Evolutionary conservation across 2,113 vertebrate genomes (phyloP).

Genomic region (Trichechus manatus): DNA sequence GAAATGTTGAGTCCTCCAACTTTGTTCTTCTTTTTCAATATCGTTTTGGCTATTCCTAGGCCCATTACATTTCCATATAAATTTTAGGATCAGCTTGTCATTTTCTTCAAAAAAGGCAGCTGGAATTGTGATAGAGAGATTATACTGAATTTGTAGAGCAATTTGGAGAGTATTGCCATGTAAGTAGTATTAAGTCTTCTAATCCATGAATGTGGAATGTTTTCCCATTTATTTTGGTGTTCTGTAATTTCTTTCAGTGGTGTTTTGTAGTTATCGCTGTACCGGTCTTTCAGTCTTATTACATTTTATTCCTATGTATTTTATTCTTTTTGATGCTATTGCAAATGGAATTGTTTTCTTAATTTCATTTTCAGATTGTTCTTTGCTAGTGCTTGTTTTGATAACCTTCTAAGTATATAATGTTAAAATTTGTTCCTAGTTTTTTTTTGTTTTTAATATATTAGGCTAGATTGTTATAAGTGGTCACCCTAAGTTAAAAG

Average conservation of each 20-base stretch:
- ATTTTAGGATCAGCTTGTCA: background rate
- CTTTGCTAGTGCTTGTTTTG: background rate
- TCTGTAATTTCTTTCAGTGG: background rate
- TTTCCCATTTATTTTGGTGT: background rate
- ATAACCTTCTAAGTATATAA: background rate
- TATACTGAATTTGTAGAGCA: background rate
- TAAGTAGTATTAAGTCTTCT: background rate
- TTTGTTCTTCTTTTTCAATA: background rate
- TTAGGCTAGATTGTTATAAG: background rate
- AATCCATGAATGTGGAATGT: background rate
- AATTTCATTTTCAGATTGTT: background rate
- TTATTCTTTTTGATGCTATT: background rate
- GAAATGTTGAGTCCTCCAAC: background rate
- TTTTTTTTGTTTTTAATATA: background rate
- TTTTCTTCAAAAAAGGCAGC: background rate
- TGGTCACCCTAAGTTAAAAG: background rate
- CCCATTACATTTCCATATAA: background rate
- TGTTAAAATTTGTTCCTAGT: background rate
- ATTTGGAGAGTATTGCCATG: background rate
- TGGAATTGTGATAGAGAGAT: background rate
- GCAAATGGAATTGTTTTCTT: background rate
- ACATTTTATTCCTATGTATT: background rate
- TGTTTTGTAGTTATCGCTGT: no score
- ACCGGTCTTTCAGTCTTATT: no score
- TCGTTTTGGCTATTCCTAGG: background rate